These are phyloP conservation scores for Craseonycteris thonglongyai DNA, from an alignment of 2,113 vertebrate genomes.

Conservation along the genomic window DNA sequence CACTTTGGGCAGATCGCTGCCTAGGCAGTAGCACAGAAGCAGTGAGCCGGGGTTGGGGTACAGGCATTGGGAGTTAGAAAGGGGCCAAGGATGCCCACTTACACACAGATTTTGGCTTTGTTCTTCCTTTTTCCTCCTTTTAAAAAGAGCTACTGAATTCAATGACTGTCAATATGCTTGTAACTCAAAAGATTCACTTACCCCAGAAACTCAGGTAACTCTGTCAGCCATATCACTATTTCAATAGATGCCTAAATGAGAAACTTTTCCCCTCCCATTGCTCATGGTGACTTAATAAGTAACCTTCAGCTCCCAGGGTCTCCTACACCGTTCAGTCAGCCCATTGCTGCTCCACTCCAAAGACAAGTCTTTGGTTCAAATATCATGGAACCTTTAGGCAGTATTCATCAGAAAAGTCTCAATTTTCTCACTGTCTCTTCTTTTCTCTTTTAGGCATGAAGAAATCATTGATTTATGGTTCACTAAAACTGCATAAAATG, in stretches of 20 bases:
- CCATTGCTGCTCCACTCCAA: neutral
- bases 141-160: neutral
- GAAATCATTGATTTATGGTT: constrained; percentile 89
- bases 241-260: neutral
- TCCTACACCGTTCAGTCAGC: neutral
- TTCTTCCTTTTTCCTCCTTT: neutral
- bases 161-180: neutral
- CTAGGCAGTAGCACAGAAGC: neutral
- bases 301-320: neutral
- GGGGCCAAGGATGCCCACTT: too few species aligned
- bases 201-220: neutral
- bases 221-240: neutral
- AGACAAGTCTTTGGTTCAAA: neutral
- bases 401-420: neutral
- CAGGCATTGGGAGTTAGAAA: neutral
- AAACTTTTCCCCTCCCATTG: neutral
- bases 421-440: neutral
- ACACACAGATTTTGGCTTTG: neutral
- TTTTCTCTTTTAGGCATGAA: constrained; percentile 81
- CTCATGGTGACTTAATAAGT: neutral
- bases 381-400: rapidly evolving
- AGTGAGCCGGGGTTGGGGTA: neutral
- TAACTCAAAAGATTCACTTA: neutral
- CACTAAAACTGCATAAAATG: constrained; percentile 93
- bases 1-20: neutral